Evolutionary conservation across 2,113 vertebrate species (phyloP).

Genomic region (Hyperopisus bebe): DNA sequence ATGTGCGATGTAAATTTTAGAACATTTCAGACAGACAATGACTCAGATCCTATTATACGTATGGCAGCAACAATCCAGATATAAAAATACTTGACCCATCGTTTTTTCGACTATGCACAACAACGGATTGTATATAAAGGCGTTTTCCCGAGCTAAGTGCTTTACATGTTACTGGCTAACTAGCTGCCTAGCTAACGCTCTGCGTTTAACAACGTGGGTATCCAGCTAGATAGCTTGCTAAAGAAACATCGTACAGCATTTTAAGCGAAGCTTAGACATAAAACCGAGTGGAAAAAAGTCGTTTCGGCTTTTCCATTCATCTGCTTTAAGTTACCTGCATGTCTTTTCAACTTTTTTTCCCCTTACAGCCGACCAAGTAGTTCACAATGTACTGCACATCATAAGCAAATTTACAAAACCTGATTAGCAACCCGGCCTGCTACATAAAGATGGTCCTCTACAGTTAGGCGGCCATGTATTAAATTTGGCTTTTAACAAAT

Average conservation of each 20-base stretch:
- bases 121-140: not conserved
- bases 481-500: not conserved
- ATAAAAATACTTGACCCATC: not conserved
- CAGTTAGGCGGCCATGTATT: not conserved
- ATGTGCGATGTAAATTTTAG: not conserved
- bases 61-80: not conserved
- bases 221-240: not conserved
- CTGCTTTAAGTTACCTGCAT: not conserved
- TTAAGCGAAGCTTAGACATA: not conserved
- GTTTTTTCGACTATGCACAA: not conserved
- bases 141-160: not conserved
- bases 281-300: not conserved
- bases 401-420: not conserved
- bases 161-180: not conserved
- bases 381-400: not conserved
- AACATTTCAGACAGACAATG: not conserved
- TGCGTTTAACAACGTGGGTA: not conserved
- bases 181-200: not conserved
- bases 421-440: not conserved
- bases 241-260: not conserved
- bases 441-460: not conserved
- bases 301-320: not conserved
- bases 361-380: not conserved
- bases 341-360: not conserved
- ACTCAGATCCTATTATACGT: not conserved